These are phyloP conservation scores for Microcebus jonahi DNA, from an alignment of 2,113 vertebrate species.

Conservation along the genomic window DNA sequence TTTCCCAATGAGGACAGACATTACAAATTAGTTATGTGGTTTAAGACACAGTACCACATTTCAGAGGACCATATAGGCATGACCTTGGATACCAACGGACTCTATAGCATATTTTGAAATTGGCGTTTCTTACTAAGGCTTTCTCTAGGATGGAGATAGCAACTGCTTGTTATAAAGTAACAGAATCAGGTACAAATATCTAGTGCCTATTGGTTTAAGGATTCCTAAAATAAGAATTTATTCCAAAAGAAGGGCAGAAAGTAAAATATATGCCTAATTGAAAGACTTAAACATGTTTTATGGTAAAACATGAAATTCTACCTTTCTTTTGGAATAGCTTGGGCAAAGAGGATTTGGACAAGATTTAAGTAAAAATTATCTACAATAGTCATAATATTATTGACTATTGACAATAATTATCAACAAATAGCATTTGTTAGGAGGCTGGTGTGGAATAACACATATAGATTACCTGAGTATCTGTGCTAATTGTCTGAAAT, in stretches of 20 bases:
- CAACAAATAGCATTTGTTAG: background rate
- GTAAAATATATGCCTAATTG: no score
- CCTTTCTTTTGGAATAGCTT: background rate
- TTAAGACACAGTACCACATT: slow-evolving; percentile 9
- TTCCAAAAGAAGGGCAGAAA: no score
- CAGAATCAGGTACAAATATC: background rate
- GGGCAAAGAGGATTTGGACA: background rate
- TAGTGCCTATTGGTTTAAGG: background rate
- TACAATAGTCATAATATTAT: background rate
- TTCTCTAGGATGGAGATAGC: background rate
- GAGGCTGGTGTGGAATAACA: background rate
- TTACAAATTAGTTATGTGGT: background rate
- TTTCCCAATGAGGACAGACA: slow-evolving; percentile 1
- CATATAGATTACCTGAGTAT: background rate
- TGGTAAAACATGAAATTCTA: background rate
- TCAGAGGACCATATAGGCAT: background rate
- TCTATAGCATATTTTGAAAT: background rate
- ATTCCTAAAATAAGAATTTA: background rate
- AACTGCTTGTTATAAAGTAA: background rate
- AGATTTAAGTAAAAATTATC: background rate
- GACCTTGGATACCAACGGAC: background rate
- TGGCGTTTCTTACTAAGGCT: background rate
- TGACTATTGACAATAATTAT: no score
- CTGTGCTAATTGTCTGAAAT: background rate
- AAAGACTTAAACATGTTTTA: background rate